Evolutionary conservation across 2,888 invertebrate species (phyloP), one percentile per base, ranked within the genome.

Genomic region (Himalopsyche japonica): DNA sequence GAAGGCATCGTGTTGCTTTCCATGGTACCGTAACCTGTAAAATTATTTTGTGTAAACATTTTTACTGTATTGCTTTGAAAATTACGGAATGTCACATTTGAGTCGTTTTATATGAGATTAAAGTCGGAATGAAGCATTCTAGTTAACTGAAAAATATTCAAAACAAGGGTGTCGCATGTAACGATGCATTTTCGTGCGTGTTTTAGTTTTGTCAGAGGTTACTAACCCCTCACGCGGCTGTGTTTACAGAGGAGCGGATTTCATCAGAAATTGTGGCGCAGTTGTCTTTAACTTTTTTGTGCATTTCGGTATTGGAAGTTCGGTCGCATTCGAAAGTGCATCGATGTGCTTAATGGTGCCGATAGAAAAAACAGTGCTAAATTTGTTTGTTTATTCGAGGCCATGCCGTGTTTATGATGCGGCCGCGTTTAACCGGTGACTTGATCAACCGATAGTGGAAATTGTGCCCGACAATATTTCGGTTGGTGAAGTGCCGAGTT

Each of bases 211-310:
- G 84, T 76, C 84, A 82, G 83, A 85, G 84, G 86, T 85, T 86
- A 82, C 80, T 85, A 82, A 84, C 83, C 86, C 79, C 85, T 84
- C 85, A 84, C 85, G 86, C 87, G 81, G 86, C 76, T 77, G 80
- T 85, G 86, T 86, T 86, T 86, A 86, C 86, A 86, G 86, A 85
- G 80, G 34, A 80, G 47, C 24, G 34, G 76, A 81, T 83, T 81
- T 86, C 84, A 79, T 84, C 83, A 86, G 84, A 84, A 82, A 80
- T 84, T 86, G 82, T 82, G 86, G 84, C 82, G 85, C 79, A 85
- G 83, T 83, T 82, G 80, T 80, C 43, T 84, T 70, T 76, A 70
- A 27, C 78, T 70, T 79, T 78, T 82, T 20, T 76, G 82, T 83
- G 82, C 79, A 80, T 84, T 43, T 85, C 80, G 82, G 70, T 85